Percentiles rank a stretch among this genome's conserved stretches.
These are phyloP conservation scores for Myiothlypis chrysogaster DNA, from an alignment of 2,797 vertebrate genomes.

Conservation along the genomic window DNA sequence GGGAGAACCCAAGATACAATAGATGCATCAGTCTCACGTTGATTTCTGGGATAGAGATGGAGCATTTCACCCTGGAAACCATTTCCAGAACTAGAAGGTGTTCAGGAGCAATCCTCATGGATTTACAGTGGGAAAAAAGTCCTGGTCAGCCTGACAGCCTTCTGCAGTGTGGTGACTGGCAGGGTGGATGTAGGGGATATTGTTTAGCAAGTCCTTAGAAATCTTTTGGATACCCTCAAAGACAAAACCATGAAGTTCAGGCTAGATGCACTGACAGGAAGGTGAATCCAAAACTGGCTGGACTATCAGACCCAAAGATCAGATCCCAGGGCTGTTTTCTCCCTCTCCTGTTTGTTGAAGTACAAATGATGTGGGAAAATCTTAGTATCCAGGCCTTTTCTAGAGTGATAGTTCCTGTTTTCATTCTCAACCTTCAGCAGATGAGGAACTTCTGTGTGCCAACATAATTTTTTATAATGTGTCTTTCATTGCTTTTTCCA, in stretches of 20 bases:
- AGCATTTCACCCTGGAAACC: background rate
- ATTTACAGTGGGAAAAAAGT: background rate
- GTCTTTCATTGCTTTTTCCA: background rate
- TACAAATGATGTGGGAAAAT: background rate
- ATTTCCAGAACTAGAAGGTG: background rate
- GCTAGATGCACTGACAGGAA: background rate
- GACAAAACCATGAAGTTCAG: background rate
- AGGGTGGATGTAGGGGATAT: background rate
- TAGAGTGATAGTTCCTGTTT: background rate
- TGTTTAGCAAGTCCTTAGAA: background rate
- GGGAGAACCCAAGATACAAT: background rate
- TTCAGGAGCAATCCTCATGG: background rate
- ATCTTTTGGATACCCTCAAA: background rate
- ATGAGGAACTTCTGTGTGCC: background rate
- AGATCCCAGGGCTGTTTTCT: background rate
- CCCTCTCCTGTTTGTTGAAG: background rate
- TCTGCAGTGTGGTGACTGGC: background rate
- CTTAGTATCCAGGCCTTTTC: background rate
- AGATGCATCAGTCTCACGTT: background rate
- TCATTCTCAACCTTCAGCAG: background rate
- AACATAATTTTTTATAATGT: background rate
- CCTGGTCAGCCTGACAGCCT: background rate
- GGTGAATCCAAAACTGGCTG: background rate
- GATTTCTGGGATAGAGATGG: background rate
- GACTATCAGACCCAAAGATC: background rate